Evolutionary conservation across 2,113 vertebrate species (phyloP).

Genomic region (Nesoenas mayeri): DNA sequence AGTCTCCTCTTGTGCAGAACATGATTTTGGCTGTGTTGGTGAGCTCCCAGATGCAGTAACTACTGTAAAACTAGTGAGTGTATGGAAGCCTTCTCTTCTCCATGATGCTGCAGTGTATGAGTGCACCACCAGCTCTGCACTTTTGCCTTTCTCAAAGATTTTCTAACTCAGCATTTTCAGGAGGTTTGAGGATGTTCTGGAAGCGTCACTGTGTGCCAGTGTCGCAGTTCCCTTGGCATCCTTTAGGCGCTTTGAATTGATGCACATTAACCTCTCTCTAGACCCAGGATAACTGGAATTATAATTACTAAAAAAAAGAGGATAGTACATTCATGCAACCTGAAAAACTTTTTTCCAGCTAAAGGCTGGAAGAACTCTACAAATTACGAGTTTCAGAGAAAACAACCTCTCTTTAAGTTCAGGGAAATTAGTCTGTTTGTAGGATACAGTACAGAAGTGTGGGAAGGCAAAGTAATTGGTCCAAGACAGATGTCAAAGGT

Average conservation of each 20-base stretch:
- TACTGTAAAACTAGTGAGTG: neutral
- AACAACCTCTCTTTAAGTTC: neutral
- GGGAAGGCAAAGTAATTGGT: neutral
- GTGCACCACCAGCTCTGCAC: neutral
- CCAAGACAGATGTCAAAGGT: neutral
- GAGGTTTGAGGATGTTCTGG: neutral
- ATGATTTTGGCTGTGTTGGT: neutral
- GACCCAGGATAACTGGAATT: neutral
- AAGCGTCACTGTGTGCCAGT: neutral
- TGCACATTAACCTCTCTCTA: neutral
- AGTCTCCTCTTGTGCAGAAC: neutral
- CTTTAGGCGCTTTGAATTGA: neutral
- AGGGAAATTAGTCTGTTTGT: neutral
- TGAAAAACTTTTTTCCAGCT: neutral
- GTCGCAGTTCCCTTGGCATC: neutral
- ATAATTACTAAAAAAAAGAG: neutral
- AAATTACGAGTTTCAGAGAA: neutral
- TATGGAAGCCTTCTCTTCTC: neutral
- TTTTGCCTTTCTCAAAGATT: neutral
- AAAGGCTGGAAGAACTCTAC: neutral
- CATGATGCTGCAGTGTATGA: neutral
- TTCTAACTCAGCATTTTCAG: accelerated
- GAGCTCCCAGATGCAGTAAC: neutral
- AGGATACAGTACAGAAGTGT: neutral
- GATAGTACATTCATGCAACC: neutral